Evolutionary conservation across 2,113 vertebrate genomes (phyloP).

Genomic region (Engystomops pustulosus): DNA sequence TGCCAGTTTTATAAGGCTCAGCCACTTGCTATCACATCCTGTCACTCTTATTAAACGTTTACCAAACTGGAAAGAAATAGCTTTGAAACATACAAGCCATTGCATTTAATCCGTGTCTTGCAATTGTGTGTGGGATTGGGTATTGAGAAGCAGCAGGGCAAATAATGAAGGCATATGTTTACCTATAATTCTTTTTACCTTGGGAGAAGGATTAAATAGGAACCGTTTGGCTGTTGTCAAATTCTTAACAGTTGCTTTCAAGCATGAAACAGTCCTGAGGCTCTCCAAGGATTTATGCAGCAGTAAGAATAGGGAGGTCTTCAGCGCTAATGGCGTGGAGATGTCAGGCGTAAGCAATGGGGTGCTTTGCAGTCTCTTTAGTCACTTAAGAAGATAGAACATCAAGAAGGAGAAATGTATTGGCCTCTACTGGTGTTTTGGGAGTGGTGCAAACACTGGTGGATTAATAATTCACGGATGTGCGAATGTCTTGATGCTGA

Average conservation of each 20-base stretch:
- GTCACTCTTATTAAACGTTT: slow-evolving; percentile 72
- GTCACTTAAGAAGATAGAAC: slow-evolving; percentile 83
- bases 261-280: slow-evolving; percentile 82
- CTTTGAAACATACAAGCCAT: slow-evolving; percentile 77
- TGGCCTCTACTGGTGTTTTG: slow-evolving; percentile 68
- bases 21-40: slow-evolving; percentile 68
- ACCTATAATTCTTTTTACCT: slow-evolving; percentile 90
- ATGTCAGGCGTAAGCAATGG: slow-evolving; percentile 82
- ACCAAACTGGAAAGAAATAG: slow-evolving; percentile 70
- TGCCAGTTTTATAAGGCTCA: slow-evolving; percentile 39
- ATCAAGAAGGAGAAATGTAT: slow-evolving; percentile 78
- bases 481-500: slow-evolving; percentile 67
- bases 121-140: slow-evolving; percentile 79
- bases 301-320: slow-evolving; percentile 83
- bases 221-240: slow-evolving; percentile 90
- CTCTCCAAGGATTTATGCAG: slow-evolving; percentile 84
- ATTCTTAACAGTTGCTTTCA: slow-evolving; percentile 89
- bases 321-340: slow-evolving; percentile 84
- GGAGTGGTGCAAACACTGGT: slow-evolving; percentile 71
- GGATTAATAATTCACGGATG: slow-evolving; percentile 82
- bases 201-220: slow-evolving; percentile 90
- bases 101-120: slow-evolving; percentile 80
- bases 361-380: slow-evolving; percentile 82
- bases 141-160: slow-evolving; percentile 89
- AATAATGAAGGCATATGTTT: slow-evolving; percentile 93